Conservation (phyloP, 2,888 invertebrate genomes). For the Drosophila setosimentum region DNA sequence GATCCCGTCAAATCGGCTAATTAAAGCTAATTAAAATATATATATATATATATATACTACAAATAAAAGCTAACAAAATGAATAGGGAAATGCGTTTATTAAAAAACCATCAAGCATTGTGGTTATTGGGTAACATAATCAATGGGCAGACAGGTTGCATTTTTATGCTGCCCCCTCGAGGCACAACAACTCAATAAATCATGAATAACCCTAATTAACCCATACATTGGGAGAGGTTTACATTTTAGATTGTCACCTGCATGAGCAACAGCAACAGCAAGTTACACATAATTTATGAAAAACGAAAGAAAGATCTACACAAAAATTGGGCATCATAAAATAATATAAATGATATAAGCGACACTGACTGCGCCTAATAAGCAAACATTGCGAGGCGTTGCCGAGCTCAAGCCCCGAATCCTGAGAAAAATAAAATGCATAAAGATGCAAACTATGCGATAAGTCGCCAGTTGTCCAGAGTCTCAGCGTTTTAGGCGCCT, state of each 20-base stretch:
- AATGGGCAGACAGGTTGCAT: slow-evolving; percentile 55
- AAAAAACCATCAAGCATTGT: slow-evolving; percentile 58
- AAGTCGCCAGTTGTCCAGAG: slow-evolving; percentile 42
- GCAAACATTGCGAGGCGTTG: slow-evolving; percentile 60
- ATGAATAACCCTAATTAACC: slow-evolving; percentile 76
- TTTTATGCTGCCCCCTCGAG: slow-evolving; percentile 36
- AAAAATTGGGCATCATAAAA: slow-evolving; percentile 66
- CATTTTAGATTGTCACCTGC: slow-evolving; percentile 69
- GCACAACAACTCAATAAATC: slow-evolving; percentile 71
- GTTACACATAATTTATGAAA: slow-evolving; percentile 69
- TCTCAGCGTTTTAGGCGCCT: slow-evolving; percentile 74
- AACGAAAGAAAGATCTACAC: slow-evolving; percentile 22
- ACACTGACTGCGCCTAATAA: slow-evolving; percentile 80
- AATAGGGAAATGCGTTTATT: slow-evolving; percentile 49
- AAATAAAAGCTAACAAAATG: slow-evolving; percentile 28
- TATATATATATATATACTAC: slow-evolving; percentile 34
- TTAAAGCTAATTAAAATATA: slow-evolving; percentile 74
- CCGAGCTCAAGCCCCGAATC: slow-evolving; percentile 47
- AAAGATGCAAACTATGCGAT: slow-evolving; percentile 71
- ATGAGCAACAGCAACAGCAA: slow-evolving; percentile 45
- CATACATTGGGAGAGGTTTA: slow-evolving; percentile 30
- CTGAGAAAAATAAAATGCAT: slow-evolving; percentile 58
- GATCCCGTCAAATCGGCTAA: slow-evolving; percentile 34
- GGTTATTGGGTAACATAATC: slow-evolving; percentile 63
- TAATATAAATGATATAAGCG: slow-evolving; percentile 81